These are phyloP conservation scores for Pampusana beccarii DNA, from an alignment of 2,113 vertebrate genomes.

Conservation along the genomic window DNA sequence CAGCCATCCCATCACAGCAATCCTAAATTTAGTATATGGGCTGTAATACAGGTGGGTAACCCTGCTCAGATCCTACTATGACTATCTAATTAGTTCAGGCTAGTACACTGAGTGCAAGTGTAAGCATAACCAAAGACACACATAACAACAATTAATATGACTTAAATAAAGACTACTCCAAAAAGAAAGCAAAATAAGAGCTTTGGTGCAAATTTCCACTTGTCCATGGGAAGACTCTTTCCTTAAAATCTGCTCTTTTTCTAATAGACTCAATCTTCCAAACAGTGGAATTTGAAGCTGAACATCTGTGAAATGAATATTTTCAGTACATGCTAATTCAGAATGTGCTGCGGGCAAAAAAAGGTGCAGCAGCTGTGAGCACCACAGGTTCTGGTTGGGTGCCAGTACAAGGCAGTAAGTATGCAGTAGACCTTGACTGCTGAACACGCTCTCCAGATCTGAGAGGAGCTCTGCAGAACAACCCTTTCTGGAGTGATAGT, in stretches of 20 bases:
- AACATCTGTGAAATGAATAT: slow-evolving; percentile 65
- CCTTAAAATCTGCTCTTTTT: slow-evolving; percentile 4
- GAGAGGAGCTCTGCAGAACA: neutral
- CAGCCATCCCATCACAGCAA: neutral
- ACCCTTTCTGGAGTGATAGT: neutral
- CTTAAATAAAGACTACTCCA: neutral
- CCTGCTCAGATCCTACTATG: neutral
- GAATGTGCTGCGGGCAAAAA: slow-evolving; percentile 53
- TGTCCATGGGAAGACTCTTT: neutral
- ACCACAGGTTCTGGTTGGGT: slow-evolving; percentile 56
- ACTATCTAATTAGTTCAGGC: neutral
- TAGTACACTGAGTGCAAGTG: neutral
- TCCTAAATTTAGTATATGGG: neutral
- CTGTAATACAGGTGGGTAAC: neutral
- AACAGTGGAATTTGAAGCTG: slow-evolving; percentile 40
- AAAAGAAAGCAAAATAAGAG: neutral
- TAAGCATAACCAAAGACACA: neutral
- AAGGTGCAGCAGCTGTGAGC: slow-evolving; percentile 68
- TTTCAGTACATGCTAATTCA: slow-evolving; percentile 61
- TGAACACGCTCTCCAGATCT: neutral
- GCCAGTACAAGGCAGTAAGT: slow-evolving; percentile 38
- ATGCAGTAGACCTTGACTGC: neutral
- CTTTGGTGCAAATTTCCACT: neutral
- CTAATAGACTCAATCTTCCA: neutral
- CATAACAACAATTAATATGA: neutral